Evolutionary conservation across 2,888 invertebrate species (phyloP).

Genomic region (Drosophila subsilvestris): DNA sequence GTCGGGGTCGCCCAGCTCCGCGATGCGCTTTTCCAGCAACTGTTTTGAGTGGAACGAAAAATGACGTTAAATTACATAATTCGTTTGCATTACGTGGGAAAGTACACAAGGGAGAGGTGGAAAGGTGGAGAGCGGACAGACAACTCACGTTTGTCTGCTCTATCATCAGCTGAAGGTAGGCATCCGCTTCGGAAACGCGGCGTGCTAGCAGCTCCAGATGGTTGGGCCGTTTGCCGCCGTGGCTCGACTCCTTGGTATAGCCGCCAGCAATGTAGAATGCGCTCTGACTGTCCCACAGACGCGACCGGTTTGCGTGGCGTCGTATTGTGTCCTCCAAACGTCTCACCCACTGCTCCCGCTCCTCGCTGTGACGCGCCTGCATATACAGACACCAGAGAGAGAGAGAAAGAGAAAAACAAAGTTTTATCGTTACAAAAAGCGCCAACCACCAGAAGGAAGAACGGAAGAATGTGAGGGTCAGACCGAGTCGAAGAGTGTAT

Average conservation of each 20-base stretch:
- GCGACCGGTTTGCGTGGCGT: conserved; percentile 88
- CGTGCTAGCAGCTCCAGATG: conserved; percentile 91
- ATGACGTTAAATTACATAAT: conserved; percentile 24
- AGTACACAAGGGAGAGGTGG: background rate
- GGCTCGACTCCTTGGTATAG: conserved; percentile 85
- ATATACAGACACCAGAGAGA: conserved; percentile 8
- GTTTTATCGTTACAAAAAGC: conserved; percentile 64
- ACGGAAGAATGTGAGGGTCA: conserved; percentile 44
- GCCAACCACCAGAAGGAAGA: conserved; percentile 22
- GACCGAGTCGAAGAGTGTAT: background rate
- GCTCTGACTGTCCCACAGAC: conserved; percentile 82
- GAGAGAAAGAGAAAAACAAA: conserved; percentile 24
- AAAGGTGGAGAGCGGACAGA: background rate
- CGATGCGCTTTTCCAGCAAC: conserved; percentile 89
- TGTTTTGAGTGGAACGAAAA: conserved; percentile 76
- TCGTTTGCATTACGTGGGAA: conserved; percentile 12
- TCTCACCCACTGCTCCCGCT: conserved; percentile 98
- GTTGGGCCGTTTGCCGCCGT: conserved; percentile 81
- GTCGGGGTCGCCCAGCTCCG: conserved; percentile 87
- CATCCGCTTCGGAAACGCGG: conserved; percentile 97
- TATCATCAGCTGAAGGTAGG: conserved; percentile 97
- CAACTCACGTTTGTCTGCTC: conserved; percentile 92
- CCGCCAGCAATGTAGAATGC: conserved; percentile 80
- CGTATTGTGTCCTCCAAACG: conserved; percentile 97
- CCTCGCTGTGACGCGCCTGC: conserved; percentile 96